These are phyloP conservation scores for Melanerpes formicivorus DNA, from an alignment of 2,113 vertebrate genomes.

Conservation along the genomic window DNA sequence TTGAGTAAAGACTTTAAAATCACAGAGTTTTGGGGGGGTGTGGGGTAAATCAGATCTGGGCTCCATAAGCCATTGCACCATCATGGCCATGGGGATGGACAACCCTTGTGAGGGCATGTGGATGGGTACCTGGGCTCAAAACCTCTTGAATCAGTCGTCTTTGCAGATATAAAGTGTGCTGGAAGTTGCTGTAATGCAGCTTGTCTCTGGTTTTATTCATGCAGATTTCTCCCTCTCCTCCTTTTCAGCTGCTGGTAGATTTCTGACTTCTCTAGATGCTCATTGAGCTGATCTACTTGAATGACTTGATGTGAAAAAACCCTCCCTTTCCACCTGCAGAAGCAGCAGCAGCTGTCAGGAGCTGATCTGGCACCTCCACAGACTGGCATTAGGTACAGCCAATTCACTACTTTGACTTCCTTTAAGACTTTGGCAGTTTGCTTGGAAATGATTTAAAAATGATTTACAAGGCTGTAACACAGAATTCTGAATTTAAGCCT, in stretches of 20 bases:
- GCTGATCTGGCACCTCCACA: neutral
- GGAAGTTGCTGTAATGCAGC: fast-evolving
- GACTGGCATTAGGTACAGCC: neutral
- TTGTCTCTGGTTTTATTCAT: neutral
- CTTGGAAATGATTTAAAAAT: neutral
- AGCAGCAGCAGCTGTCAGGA: neutral
- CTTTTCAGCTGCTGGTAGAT: neutral
- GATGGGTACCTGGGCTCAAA: fast-evolving
- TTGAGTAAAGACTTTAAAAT: neutral
- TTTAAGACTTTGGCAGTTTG: neutral
- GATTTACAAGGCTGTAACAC: neutral
- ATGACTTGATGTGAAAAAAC: neutral
- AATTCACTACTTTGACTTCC: neutral
- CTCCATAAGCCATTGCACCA: neutral
- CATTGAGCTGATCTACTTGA: neutral
- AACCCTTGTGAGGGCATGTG: fast-evolving
- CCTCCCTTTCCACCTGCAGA: neutral
- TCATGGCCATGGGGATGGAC: fast-evolving
- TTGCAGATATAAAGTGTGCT: neutral
- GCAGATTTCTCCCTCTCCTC: neutral
- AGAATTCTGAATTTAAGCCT: neutral
- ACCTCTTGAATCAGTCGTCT: neutral
- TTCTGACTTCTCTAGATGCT: neutral
- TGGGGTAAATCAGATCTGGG: neutral
- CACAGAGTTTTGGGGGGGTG: neutral